A percentile compares a stretch with the other conserved stretches of the same genome.
Evolutionary conservation across 2,113 vertebrate species (phyloP).

Genomic region (Charina bottae): DNA sequence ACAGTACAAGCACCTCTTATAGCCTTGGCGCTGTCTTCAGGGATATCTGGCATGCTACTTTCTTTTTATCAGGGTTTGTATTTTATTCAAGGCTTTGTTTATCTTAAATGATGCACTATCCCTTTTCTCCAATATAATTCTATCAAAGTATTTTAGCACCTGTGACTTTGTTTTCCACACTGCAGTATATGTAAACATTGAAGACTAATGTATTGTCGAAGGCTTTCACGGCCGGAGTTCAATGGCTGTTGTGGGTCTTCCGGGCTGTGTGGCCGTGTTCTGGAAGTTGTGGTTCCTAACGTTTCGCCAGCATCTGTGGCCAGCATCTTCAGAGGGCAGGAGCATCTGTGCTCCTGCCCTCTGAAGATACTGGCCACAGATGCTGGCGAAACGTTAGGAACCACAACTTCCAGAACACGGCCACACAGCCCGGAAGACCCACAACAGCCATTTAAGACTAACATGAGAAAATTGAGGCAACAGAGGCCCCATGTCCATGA

Average conservation of each 20-base stretch:
- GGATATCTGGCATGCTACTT: conserved; percentile 95
- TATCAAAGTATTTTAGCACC: conserved; percentile 26
- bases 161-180: conserved; percentile 2
- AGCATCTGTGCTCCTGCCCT: too few species aligned
- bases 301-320: too few species aligned
- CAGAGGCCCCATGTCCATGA: neutral
- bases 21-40: conserved; percentile 91
- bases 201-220: too few species aligned
- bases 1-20: conserved; percentile 81
- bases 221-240: too few species aligned
- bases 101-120: conserved; percentile 65
- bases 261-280: too few species aligned
- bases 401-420: too few species aligned
- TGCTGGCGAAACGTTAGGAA: too few species aligned
- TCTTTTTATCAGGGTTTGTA: conserved; percentile 99
- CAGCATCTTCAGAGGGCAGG: too few species aligned
- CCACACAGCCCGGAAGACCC: too few species aligned
- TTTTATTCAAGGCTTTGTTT: conserved; percentile 72
- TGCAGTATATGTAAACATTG: neutral
- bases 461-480: neutral
- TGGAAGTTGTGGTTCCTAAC: too few species aligned
- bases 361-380: too few species aligned
- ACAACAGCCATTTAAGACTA: neutral
- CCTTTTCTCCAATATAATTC: conserved; percentile 55
- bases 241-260: too few species aligned